These are phyloP conservation scores for Berghia stephanieae DNA, from an alignment of 1,140 invertebrate genomes.

Conservation along the genomic window DNA sequence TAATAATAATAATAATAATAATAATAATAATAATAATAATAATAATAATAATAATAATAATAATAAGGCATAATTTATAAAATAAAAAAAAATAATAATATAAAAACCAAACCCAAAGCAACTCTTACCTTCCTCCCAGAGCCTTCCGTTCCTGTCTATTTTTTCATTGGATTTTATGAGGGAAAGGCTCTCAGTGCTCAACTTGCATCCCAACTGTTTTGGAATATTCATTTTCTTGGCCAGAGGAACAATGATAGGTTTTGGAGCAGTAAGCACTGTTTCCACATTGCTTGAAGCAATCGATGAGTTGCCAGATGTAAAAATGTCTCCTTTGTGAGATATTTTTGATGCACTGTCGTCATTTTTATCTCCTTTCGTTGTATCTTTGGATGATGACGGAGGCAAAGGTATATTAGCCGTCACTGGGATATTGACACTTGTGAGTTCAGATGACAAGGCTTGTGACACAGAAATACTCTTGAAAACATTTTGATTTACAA, in stretches of 20 bases:
- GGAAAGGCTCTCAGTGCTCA: conserved; percentile 15
- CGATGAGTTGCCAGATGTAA: no score
- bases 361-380: background rate
- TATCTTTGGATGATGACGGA: no score
- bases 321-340: background rate
- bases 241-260: no score
- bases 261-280: conserved; percentile 14
- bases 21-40: no score
- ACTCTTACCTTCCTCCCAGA: conserved; percentile 47
- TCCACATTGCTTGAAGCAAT: no score
- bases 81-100: conserved; percentile 38
- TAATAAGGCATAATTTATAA: background rate
- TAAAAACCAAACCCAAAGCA: background rate
- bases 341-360: no score
- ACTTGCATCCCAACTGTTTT: conserved; percentile 1
- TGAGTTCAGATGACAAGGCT: no score
- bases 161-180: conserved; percentile 19
- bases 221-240: conserved; percentile 11
- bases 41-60: background rate
- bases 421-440: no score
- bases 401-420: background rate
- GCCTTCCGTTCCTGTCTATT: conserved; percentile 13
- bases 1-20: no score
- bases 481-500: background rate
- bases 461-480: no score